Conservation (phyloP, 1,140 invertebrate species). For the Temnothorax nylanderi region DNA sequence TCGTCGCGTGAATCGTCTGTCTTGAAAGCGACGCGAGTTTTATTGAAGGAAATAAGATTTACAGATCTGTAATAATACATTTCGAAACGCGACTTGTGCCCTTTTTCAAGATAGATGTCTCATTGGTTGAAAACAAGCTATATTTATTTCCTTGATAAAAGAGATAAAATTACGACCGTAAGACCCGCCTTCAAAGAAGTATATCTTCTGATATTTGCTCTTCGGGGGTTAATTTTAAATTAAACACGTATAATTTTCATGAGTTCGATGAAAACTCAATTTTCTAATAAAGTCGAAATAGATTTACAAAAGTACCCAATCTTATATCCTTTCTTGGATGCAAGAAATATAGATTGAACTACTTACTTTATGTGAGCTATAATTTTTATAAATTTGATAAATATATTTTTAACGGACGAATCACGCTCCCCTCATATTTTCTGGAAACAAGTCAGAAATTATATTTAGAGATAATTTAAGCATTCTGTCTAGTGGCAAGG, state of each 20-base stretch:
- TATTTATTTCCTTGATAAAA: not conserved
- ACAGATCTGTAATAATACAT: not conserved
- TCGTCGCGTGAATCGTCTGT: not conserved
- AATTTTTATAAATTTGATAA: not conserved
- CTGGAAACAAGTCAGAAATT: not conserved
- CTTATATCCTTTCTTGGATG: not conserved
- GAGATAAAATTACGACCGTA: not conserved
- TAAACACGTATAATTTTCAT: not conserved
- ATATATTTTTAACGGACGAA: not conserved
- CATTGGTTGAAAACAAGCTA: constrained; percentile 18
- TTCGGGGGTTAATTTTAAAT: not conserved
- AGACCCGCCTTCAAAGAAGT: not conserved
- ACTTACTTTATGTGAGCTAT: not conserved
- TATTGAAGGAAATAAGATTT: not conserved
- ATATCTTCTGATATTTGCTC: not conserved
- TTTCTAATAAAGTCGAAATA: not conserved
- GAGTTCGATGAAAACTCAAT: not conserved
- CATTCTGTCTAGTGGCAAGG: not conserved
- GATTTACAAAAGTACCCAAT: not conserved
- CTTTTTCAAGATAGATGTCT: not conserved
- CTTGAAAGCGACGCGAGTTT: not conserved
- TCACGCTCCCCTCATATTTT: not conserved
- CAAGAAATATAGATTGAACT: not conserved
- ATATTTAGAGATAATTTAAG: constrained; percentile 23
- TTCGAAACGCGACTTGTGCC: not conserved